Percentiles rank a stretch among this genome's conserved stretches.
Conservation (phyloP, 2,797 vertebrate genomes). For the Coranthus polyacanthus region DNA sequence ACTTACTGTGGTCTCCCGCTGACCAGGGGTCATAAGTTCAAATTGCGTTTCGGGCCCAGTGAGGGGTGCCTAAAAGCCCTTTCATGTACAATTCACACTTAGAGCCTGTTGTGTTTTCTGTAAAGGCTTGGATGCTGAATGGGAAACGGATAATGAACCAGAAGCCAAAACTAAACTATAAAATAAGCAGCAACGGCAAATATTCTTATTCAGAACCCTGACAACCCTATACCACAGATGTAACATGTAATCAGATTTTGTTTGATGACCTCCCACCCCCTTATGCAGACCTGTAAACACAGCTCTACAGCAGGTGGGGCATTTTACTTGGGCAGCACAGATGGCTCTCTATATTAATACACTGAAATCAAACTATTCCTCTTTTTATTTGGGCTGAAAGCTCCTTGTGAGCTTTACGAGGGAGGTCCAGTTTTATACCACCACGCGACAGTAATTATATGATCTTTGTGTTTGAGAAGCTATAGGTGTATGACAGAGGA, state of each 20-base stretch:
- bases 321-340: conserved; percentile 28
- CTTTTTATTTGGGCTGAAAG: neutral
- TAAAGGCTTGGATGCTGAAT: conserved; percentile 25
- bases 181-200: conserved; percentile 6
- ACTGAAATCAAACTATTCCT: conserved; percentile 6
- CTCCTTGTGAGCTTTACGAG: neutral
- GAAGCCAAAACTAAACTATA: neutral
- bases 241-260: conserved; percentile 1
- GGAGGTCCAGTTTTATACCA: conserved; percentile 24
- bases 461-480: conserved; percentile 31
- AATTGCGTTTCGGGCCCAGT: conserved; percentile 50
- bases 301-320: conserved; percentile 48
- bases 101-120: conserved; percentile 27
- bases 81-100: conserved; percentile 55
- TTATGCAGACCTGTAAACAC: conserved; percentile 31
- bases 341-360: conserved; percentile 8
- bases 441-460: conserved; percentile 30
- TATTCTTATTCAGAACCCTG: neutral
- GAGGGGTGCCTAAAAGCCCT: conserved; percentile 41
- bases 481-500: conserved; percentile 52
- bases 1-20: conserved; percentile 81
- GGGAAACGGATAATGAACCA: too few relatives aligned
- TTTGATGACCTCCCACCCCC: conserved; percentile 10
- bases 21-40: conserved; percentile 92
- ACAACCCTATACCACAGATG: neutral